A percentile compares a stretch with the other conserved stretches of the same genome.
Evolutionary conservation across 2,888 invertebrate genomes (phyloP).

Genomic region (Ophion slaviceki): DNA sequence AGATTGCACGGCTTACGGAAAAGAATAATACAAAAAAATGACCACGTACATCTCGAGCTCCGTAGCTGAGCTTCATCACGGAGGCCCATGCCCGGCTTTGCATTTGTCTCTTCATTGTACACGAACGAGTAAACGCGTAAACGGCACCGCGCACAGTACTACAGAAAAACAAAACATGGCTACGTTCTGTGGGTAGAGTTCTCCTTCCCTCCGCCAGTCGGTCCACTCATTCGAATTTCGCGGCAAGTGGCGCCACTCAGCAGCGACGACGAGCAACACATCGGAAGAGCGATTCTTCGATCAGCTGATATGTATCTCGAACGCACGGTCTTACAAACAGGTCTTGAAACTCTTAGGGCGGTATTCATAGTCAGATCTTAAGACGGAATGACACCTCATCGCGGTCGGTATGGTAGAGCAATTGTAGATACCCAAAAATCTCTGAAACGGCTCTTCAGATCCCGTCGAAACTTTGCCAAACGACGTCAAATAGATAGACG

Average conservation of each 20-base stretch:
- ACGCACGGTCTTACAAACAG: too few species aligned
- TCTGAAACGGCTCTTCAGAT: too few species aligned
- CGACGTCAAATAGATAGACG: too few species aligned
- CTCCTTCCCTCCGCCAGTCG: too few species aligned
- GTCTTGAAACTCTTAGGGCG: too few species aligned
- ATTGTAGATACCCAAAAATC: too few species aligned
- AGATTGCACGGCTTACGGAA: not conserved
- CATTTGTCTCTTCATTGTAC: not conserved
- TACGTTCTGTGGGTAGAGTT: not conserved
- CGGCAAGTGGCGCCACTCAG: slow-evolving; percentile 6
- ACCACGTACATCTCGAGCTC: not conserved
- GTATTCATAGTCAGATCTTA: too few species aligned
- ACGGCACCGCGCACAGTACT: not conserved
- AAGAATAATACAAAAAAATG: not conserved
- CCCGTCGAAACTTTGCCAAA: too few species aligned
- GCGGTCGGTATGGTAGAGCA: too few species aligned
- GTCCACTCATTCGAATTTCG: not conserved
- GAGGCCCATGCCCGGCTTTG: not conserved
- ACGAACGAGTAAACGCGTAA: not conserved
- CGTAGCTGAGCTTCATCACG: not conserved
- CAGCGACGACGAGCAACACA: not conserved
- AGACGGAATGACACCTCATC: too few species aligned
- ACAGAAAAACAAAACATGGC: not conserved
- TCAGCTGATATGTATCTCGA: not conserved
- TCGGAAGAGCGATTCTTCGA: not conserved